A percentile compares a stretch with the other conserved stretches of the same genome.
phyloP scores from a whole-genome alignment of 2,113 vertebrate genomes.

The Cynoglossus semilaevis region DNA sequence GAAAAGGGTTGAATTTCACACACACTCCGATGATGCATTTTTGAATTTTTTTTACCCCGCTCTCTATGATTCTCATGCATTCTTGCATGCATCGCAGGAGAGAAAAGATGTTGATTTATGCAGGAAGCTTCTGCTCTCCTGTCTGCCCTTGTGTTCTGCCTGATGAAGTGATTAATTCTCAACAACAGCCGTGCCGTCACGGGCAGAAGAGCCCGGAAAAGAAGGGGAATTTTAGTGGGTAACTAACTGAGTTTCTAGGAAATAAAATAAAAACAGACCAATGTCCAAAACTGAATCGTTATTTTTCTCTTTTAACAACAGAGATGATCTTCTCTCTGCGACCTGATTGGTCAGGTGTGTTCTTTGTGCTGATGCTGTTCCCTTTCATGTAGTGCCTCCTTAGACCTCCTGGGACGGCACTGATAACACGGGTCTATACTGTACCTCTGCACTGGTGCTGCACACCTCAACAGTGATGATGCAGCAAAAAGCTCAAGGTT shows the following conservation, averaged over 20 bases:
- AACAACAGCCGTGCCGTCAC: conserved; percentile 14
- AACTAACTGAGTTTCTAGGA: conserved; percentile 2
- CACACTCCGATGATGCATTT: conserved; percentile 19
- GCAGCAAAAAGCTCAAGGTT: conserved; percentile 52
- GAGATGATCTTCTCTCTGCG: conserved; percentile 5
- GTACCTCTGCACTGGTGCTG: no score
- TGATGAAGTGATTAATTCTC: conserved; percentile 59
- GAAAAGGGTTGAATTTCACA: conserved; percentile 33
- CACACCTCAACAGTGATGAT: conserved; percentile 40
- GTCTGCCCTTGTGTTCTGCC: conserved; percentile 51
- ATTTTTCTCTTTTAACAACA: no score
- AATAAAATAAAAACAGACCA: no score
- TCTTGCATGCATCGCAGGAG: neutral
- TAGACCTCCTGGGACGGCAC: conserved; percentile 44
- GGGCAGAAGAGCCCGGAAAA: neutral
- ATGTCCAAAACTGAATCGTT: no score
- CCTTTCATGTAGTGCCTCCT: conserved; percentile 40
- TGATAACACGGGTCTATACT: conserved; percentile 22
- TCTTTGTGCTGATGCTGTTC: conserved; percentile 46
- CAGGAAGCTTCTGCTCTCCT: conserved; percentile 25
- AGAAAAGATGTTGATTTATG: conserved; percentile 44
- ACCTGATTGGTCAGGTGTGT: no score
- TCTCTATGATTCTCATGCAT: conserved; percentile 25
- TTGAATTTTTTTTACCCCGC: conserved; percentile 12
- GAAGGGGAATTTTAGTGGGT: conserved; percentile 20